These are phyloP conservation scores for Cerastis rubricosa DNA, from an alignment of 2,888 invertebrate species.

Conservation along the genomic window DNA sequence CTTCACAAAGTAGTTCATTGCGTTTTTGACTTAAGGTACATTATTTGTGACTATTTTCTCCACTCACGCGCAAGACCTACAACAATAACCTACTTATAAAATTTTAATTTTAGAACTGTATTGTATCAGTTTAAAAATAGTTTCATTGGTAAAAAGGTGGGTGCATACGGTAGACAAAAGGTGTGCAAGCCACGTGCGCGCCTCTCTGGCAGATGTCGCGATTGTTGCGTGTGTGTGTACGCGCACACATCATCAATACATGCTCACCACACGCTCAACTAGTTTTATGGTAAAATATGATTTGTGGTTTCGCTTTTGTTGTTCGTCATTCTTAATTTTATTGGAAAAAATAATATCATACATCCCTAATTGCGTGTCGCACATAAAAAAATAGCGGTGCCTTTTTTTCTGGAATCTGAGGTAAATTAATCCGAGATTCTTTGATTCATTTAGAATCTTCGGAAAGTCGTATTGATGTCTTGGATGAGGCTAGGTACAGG, in stretches of 20 bases:
- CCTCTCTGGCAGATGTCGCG: slow-evolving; percentile 80
- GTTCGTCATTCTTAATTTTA: slow-evolving; percentile 41
- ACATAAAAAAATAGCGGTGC: slow-evolving; percentile 5
- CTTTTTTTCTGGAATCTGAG: not conserved
- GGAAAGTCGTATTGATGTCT: not conserved
- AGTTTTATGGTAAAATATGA: slow-evolving; percentile 63
- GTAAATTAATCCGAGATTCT: not conserved
- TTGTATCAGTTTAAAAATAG: slow-evolving; percentile 85
- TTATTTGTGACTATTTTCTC: slow-evolving; percentile 38
- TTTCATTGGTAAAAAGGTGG: slow-evolving; percentile 82
- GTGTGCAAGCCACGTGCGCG: slow-evolving; percentile 86
- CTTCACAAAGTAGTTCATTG: slow-evolving; percentile 21
- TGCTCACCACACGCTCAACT: slow-evolving; percentile 49
- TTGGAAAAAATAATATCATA: slow-evolving; percentile 39
- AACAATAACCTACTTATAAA: slow-evolving; percentile 20
- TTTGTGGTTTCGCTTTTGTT: slow-evolving; percentile 58
- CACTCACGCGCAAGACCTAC: slow-evolving; percentile 32
- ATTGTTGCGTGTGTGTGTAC: slow-evolving; percentile 49
- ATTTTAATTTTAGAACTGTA: slow-evolving; percentile 79
- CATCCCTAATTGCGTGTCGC: not conserved
- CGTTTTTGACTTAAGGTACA: slow-evolving; percentile 8
- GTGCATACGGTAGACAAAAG: slow-evolving; percentile 85
- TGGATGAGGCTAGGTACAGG: not conserved
- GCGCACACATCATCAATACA: slow-evolving; percentile 41
- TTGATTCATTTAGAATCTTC: not conserved